Evolutionary conservation across 2,888 invertebrate species (phyloP), one percentile per base, ranked within the genome.

Genomic region (Tortrix viridana): DNA sequence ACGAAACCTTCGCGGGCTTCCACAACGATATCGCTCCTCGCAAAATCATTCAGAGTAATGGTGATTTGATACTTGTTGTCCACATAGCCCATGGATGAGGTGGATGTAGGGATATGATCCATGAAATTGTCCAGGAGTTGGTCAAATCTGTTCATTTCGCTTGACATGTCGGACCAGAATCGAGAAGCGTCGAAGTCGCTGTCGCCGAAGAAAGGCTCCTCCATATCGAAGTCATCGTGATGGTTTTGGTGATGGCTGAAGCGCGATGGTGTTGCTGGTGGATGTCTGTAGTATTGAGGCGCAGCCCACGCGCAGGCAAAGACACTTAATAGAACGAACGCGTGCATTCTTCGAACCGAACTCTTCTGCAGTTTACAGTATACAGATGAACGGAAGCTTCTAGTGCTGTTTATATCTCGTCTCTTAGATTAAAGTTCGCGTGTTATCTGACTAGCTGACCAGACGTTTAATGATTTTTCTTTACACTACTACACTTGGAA

Each of bases 11-110:
- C 77, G 5, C 80, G 81, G 0, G 88, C 89, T 59, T 90, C 90
- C 7, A 91, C 89, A 0, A 79, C 71, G 9, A 91, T 84, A 6
- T 91, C 89, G 22, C 83, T 83, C 52, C 87, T 86, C 0, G 85
- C 76, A 60, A 79, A 90, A 0, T 82, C 86, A 5, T 66, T 32
- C 0, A 91, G 65, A 0, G 78, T 68, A 4, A 91, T 79, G 0
- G 73, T 80, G 1, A 91, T 70, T 47, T 76, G 81, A 69, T 88
- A 90, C 38, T 85, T 73, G 50, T 81, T 77, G 5, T 83, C 87
- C 22, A 74, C 74, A 2, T 87, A 50, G 3, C 75, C 77, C 55
- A 76, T 80, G 4, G 68, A 71, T 0, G 79, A 67, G 1, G 69
- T 61, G 16, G 69, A 58, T 3, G 67, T 70, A 0, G 88, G 84